Evolutionary conservation across 2,797 vertebrate genomes (phyloP), one percentile per base, ranked within the genome.

Genomic region (Acanthurus tractus): DNA sequence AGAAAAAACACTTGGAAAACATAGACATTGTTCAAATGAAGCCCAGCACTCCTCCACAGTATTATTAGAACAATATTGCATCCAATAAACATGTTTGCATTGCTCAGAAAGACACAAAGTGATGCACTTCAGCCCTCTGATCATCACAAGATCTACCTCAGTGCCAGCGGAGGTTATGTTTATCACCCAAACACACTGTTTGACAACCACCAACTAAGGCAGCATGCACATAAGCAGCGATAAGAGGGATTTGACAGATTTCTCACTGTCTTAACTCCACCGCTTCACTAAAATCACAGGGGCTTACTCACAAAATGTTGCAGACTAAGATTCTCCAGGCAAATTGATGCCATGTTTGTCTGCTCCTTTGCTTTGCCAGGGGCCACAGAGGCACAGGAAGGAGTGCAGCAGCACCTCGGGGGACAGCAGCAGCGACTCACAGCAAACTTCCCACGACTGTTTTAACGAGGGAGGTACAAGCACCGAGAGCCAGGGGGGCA

Each of bases 311-410:
- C 40, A 34, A 66, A n/a, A 48, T 53, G 45, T 61, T 42, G 17
- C 25, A 40, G 15, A 72, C 57, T 42, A 23, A 56, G 42, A 63
- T 65, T 85, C 59, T 58, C 15, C 6, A 15, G 50, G 56, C 22
- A 49, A 78, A 65, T n/a, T 58, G 17, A 66, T 53, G 82, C 38
- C 48, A 36, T 63, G 72, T 79, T 63, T 78, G 48, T 78, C 17
- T 57, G 1, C 69, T 72, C 87, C 68, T 82, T 73, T 78, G 70
- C 69, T 76, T 83, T 4, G 3, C 72, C 92, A 99, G 98, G 93
- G 96, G 96, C 66, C 96, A 96, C 49, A 97, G 97, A 29, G 96
- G 95, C n/a, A 93, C 95, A 0, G 97, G 96, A 57, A 95, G 98
- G 87, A 97, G 96, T 42, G 93, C 96, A 29, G 95, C 94, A 38